Conservation (phyloP, 1,140 invertebrate genomes). For the Pseudachorutes palmiensis region DNA sequence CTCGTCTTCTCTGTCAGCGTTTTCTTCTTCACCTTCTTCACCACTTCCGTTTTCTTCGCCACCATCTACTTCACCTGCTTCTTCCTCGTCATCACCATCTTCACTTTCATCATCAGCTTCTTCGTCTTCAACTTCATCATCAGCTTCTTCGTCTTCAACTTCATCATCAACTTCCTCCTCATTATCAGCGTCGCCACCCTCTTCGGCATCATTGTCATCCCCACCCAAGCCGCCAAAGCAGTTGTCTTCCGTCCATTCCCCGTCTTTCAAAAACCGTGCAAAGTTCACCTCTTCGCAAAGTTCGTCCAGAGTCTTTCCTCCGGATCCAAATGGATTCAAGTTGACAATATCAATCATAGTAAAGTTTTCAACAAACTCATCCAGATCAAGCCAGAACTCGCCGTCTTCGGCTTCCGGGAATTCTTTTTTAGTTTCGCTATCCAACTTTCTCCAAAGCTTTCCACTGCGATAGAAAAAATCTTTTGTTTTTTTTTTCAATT, state of each 20-base stretch:
- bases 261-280: neutral
- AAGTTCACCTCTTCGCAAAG: constrained; percentile 4
- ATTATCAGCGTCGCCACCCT: neutral
- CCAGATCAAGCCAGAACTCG: neutral
- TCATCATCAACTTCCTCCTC: neutral
- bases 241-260: constrained; percentile 4
- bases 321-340: constrained; percentile 3
- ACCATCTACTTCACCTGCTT: neutral
- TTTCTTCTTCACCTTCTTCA: neutral
- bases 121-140: neutral
- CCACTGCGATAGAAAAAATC: neutral
- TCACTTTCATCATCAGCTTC: neutral
- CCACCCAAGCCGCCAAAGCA: neutral
- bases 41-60: neutral
- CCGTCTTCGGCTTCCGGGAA: neutral
- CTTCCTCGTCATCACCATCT: neutral
- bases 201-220: neutral
- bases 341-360: neutral
- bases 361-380: neutral
- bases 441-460: neutral
- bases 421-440: neutral
- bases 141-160: neutral
- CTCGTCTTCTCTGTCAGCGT: neutral
- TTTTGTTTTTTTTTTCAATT: neutral
- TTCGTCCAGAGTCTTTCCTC: constrained; percentile 1